Conservation (phyloP, 35 echinoderm and acorn worm genomes). For the Hemicentrotus pulcherrimus region DNA sequence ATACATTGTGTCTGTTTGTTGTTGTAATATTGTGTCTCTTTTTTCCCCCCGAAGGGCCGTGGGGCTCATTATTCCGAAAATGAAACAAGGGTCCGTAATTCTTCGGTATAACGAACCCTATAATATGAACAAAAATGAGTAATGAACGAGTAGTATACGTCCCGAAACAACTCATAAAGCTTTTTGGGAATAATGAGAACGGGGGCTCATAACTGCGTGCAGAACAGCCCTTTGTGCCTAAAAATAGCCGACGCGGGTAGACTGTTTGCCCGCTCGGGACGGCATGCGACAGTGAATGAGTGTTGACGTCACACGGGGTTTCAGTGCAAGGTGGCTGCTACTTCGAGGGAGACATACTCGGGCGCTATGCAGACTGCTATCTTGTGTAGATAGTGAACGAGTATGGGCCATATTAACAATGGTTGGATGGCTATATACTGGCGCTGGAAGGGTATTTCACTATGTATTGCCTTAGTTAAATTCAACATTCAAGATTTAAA, state of each 20-base stretch:
- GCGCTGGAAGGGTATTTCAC: too few relatives aligned
- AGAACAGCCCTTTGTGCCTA: background rate
- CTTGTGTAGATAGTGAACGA: background rate
- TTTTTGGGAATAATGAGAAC: background rate
- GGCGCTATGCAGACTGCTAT: background rate
- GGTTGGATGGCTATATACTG: too few relatives aligned
- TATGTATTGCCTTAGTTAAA: too few relatives aligned
- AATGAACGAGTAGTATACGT: too few relatives aligned
- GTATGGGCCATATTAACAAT: background rate
- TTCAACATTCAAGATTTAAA: too few relatives aligned
- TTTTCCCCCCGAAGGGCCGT: too few relatives aligned
- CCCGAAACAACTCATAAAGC: background rate
- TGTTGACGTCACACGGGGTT: background rate
- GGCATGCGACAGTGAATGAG: slow-evolving; percentile 15
- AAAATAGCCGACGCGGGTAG: background rate
- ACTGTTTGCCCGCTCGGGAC: slow-evolving; percentile 19
- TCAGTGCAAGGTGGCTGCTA: background rate
- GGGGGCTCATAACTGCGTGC: background rate
- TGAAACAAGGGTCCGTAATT: too few relatives aligned
- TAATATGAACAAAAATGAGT: too few relatives aligned
- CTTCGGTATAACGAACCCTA: too few relatives aligned
- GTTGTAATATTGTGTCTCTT: too few relatives aligned
- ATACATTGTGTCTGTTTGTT: too few relatives aligned
- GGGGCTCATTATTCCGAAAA: too few relatives aligned
- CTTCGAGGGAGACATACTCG: background rate